Evolutionary conservation across 2,113 vertebrate genomes (phyloP).

Genomic region (Coregonus clupeaformis): DNA sequence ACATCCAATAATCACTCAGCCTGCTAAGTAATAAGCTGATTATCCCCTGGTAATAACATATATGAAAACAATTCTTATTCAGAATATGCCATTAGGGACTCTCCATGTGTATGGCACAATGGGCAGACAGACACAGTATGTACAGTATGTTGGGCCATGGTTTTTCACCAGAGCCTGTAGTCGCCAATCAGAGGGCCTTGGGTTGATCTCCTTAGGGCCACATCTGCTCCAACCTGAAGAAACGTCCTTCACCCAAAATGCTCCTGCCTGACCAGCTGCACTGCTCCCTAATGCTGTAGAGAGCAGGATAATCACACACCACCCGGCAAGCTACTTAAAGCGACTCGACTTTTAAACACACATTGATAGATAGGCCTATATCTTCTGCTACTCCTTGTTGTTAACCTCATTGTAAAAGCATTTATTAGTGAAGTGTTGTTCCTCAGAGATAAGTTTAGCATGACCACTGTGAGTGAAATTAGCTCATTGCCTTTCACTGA

Average conservation of each 20-base stretch:
- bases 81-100: too few species aligned
- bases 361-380: constrained; percentile 55
- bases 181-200: not conserved
- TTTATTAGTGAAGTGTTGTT: not conserved
- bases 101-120: not conserved
- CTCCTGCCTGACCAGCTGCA: constrained; percentile 51
- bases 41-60: too few species aligned
- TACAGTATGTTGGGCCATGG: too few species aligned
- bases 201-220: not conserved
- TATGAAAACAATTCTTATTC: too few species aligned
- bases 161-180: too few species aligned
- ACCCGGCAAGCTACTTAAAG: constrained; percentile 59
- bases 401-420: not conserved
- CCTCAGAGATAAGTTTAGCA: constrained; percentile 32
- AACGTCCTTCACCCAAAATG: constrained; percentile 40
- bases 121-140: not conserved
- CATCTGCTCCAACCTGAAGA: constrained; percentile 12
- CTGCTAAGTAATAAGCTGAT: too few species aligned
- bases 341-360: constrained; percentile 50
- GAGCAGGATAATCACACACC: constrained; percentile 52
- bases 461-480: constrained; percentile 25
- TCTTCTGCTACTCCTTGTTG: constrained; percentile 12
- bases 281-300: constrained; percentile 42
- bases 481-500: constrained; percentile 1
- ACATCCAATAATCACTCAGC: too few species aligned